Percentiles rank a stretch among this genome's conserved stretches.
Evolutionary conservation across 2,113 vertebrate genomes (phyloP).

Genomic region (Dipodomys merriami): DNA sequence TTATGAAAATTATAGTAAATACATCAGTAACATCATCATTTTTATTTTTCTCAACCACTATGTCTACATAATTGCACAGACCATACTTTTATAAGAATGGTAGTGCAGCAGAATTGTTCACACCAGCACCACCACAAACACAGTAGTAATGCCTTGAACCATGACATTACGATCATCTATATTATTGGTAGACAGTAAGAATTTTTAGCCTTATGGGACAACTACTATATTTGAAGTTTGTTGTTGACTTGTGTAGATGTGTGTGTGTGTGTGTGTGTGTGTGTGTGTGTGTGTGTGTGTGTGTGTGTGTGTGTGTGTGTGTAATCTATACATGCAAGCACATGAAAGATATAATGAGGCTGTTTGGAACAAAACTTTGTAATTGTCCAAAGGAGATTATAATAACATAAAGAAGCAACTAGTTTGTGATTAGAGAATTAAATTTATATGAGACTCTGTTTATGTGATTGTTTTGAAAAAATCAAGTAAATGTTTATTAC

Average conservation of each 20-base stretch:
- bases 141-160: not conserved
- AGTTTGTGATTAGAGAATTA: not conserved
- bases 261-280: not conserved
- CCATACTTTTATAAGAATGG: not conserved
- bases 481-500: not conserved
- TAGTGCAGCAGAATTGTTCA: not conserved
- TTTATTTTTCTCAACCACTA: no score
- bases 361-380: not conserved
- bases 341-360: not conserved
- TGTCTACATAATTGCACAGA: not conserved
- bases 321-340: not conserved
- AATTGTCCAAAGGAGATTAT: conserved; percentile 1
- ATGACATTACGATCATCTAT: not conserved
- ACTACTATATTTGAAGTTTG: not conserved
- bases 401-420: not conserved
- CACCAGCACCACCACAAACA: not conserved
- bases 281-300: not conserved
- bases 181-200: no score
- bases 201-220: not conserved
- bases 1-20: no score
- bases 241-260: not conserved
- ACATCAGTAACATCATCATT: no score
- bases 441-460: not conserved
- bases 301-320: no score
- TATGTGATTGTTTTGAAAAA: conserved; percentile 19